These are phyloP conservation scores for Aphidius gifuensis DNA, from an alignment of 1,140 invertebrate species.

Conservation along the genomic window DNA sequence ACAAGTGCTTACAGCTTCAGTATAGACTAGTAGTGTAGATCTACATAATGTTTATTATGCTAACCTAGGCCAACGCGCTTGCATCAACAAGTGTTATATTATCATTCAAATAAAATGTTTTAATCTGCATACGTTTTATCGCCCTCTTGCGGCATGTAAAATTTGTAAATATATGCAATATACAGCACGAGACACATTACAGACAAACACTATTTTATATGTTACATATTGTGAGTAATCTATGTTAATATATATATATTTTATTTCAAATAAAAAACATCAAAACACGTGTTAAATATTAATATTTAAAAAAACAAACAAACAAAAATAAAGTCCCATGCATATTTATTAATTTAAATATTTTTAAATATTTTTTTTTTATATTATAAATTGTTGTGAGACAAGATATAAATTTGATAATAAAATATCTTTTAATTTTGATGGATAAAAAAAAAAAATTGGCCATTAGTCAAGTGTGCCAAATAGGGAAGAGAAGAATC, in stretches of 20 bases:
- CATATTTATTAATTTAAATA: too few relatives aligned
- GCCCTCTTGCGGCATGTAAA: slow-evolving; percentile 49
- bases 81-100: slow-evolving; percentile 58
- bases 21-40: slow-evolving; percentile 32
- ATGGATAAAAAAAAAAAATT: slow-evolving; percentile 8
- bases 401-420: not conserved
- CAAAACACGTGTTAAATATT: not conserved
- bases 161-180: slow-evolving; percentile 33
- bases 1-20: slow-evolving; percentile 8
- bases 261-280: not conserved
- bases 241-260: not conserved
- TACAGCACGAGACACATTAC: slow-evolving; percentile 46
- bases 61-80: slow-evolving; percentile 55
- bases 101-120: slow-evolving; percentile 59
- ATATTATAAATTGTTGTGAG: too few relatives aligned
- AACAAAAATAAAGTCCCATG: too few relatives aligned
- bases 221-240: too few relatives aligned
- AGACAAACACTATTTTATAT: slow-evolving; percentile 22
- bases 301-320: not conserved
- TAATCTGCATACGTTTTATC: slow-evolving; percentile 58
- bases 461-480: slow-evolving; percentile 17
- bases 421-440: not conserved
- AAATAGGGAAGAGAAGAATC: slow-evolving; percentile 18
- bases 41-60: slow-evolving; percentile 57
- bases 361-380: too few relatives aligned